These are phyloP conservation scores for Caenorhabditis zanzibari DNA, from an alignment of 2,888 invertebrate species.

Conservation along the genomic window DNA sequence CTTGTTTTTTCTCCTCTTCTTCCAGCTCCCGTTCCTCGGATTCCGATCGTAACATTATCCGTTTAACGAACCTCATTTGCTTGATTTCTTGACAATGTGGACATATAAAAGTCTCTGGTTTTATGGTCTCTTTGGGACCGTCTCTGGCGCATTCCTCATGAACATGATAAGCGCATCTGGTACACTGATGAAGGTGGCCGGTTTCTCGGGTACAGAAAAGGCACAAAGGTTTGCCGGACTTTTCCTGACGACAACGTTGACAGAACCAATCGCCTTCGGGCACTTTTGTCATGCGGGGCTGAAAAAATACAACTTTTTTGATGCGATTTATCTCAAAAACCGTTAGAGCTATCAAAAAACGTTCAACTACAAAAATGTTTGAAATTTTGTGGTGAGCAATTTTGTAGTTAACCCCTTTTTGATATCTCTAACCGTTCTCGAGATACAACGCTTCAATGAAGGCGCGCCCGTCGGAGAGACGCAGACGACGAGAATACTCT, in stretches of 20 bases:
- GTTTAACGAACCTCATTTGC: conserved; percentile 44
- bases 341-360: no score
- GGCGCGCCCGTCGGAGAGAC: no score
- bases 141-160: conserved; percentile 61
- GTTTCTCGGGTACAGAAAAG: conserved; percentile 88
- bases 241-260: conserved; percentile 90
- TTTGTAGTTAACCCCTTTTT: neutral
- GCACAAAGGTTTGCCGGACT: conserved; percentile 94
- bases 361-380: no score
- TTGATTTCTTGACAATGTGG: conserved; percentile 59
- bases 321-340: no score
- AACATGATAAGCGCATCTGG: conserved; percentile 55
- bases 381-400: neutral
- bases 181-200: conserved; percentile 37
- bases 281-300: conserved; percentile 94
- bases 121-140: conserved; percentile 43
- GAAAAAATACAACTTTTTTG: conserved; percentile 68
- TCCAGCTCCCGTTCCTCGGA: conserved; percentile 65
- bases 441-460: neutral
- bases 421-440: neutral
- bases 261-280: conserved; percentile 99
- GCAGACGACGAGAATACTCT: no score
- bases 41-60: conserved; percentile 64
- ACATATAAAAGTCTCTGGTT: conserved; percentile 44
- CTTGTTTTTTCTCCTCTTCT: conserved; percentile 19